phyloP scores from a whole-genome alignment of 2,888 invertebrate species.

The Drosophila borealis region DNA sequence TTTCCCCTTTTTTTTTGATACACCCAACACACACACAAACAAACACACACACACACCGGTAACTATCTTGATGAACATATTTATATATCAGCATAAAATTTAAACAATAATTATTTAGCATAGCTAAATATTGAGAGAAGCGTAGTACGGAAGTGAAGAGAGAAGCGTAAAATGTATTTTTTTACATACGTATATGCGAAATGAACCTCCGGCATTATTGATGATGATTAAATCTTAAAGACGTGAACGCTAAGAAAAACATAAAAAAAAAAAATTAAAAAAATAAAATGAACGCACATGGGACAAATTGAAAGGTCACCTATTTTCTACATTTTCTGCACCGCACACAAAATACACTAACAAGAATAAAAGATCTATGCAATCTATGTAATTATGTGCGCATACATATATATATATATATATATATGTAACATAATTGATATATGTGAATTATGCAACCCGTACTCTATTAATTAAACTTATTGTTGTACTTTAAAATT shows the following conservation, averaged over 20 bases:
- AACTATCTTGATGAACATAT: slow-evolving; percentile 25
- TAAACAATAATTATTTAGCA: slow-evolving; percentile 74
- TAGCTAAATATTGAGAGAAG: slow-evolving; percentile 61
- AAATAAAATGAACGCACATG: slow-evolving; percentile 59
- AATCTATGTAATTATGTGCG: slow-evolving; percentile 24
- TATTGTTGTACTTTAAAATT: slow-evolving; percentile 71
- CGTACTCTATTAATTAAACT: slow-evolving; percentile 49
- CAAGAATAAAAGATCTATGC: slow-evolving; percentile 10
- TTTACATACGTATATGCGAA: slow-evolving; percentile 73
- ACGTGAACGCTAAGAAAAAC: slow-evolving; percentile 16
- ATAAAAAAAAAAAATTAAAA: slow-evolving; percentile 10
- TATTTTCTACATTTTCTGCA: slow-evolving; percentile 79
- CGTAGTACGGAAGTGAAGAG: slow-evolving; percentile 14
- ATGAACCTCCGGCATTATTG: slow-evolving; percentile 68
- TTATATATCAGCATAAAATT: slow-evolving; percentile 64
- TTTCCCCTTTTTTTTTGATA: slow-evolving; percentile 12
- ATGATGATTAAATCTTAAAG: slow-evolving; percentile 52
- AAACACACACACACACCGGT: slow-evolving; percentile 17
- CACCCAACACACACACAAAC: slow-evolving; percentile 10
- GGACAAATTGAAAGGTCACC: slow-evolving; percentile 47
- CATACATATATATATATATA: slow-evolving; percentile 9
- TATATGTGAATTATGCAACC: slow-evolving; percentile 48
- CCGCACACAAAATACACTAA: slow-evolving; percentile 34
- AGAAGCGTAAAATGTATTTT: slow-evolving; percentile 70
- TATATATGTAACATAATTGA: slow-evolving; percentile 51